Evolutionary conservation across 2,797 vertebrate genomes (phyloP).

Genomic region (Tamandua tetradactyla): DNA sequence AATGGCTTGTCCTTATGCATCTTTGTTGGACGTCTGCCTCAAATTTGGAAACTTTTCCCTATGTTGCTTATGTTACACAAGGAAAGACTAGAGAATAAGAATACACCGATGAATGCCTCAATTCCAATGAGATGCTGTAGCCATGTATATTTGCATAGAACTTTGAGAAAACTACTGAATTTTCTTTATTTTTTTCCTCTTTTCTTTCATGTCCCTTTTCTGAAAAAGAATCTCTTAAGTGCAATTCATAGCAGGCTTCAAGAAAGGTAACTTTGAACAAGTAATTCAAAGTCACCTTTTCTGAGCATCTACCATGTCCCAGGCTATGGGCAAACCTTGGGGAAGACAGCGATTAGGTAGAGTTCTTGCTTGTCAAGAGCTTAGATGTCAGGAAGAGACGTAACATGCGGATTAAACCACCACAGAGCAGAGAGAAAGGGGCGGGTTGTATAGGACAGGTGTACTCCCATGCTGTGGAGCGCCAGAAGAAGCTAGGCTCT

Average conservation of each 20-base stretch:
- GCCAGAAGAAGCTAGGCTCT: not conserved
- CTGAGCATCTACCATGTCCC: not conserved
- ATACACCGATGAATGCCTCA: not conserved
- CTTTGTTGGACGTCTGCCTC: not conserved
- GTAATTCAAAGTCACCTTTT: too few species aligned
- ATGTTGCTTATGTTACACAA: not conserved
- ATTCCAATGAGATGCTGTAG: not conserved
- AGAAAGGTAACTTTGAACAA: not conserved
- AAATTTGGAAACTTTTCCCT: not conserved
- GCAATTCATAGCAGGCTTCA: not conserved
- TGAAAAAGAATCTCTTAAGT: not conserved
- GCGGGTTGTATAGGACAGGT: not conserved
- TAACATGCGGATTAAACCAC: not conserved
- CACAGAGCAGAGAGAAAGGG: accelerated
- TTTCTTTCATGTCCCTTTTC: not conserved
- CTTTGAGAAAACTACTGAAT: not conserved
- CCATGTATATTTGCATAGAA: not conserved
- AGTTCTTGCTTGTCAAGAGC: not conserved
- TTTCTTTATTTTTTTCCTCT: not conserved
- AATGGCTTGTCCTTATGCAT: not conserved
- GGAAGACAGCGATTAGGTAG: not conserved
- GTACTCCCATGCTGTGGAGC: not conserved
- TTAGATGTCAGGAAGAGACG: not conserved
- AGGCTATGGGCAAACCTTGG: too few species aligned
- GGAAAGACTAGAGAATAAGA: not conserved